phyloP scores from a whole-genome alignment of 23 tunicate genomes.

The Halocynthia roretzi region DNA sequence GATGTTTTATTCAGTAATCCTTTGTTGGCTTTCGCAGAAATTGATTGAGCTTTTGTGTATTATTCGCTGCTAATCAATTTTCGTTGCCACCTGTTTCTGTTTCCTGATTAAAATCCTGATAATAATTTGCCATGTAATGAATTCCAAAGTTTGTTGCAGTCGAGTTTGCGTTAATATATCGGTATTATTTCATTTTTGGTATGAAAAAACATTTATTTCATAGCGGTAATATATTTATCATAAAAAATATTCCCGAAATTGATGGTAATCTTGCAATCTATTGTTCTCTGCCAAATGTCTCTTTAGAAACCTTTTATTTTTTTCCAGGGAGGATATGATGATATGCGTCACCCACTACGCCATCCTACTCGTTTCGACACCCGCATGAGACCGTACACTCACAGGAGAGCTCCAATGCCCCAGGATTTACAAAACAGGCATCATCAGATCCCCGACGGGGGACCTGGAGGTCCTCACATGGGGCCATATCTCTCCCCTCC shows the following conservation, averaged over 20 bases:
- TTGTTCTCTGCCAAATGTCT: neutral
- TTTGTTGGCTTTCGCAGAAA: too few species aligned
- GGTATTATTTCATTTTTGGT: too few species aligned
- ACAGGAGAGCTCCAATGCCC: constrained; percentile 43
- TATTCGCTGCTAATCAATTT: too few species aligned
- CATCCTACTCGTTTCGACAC: constrained; percentile 69
- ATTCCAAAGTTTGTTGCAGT: too few species aligned
- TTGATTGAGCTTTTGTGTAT: too few species aligned
- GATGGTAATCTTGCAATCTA: neutral
- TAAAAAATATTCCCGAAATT: neutral
- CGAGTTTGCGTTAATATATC: too few species aligned
- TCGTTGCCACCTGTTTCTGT: too few species aligned
- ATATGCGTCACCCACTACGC: constrained; percentile 27
- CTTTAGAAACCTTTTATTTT: neutral
- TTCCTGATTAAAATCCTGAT: too few species aligned
- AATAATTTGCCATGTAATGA: too few species aligned
- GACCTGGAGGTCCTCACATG: constrained; percentile 39
- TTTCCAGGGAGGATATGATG: too few species aligned
- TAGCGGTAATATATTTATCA: neutral
- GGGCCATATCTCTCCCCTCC: constrained; percentile 72
- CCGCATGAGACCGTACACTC: constrained; percentile 74
- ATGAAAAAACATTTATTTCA: too few species aligned
- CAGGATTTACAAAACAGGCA: constrained; percentile 43
- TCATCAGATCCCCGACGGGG: constrained; percentile 36
- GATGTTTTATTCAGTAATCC: too few species aligned